phyloP scores from a whole-genome alignment of 2,113 vertebrate genomes.

The Pedionomus torquatus region DNA sequence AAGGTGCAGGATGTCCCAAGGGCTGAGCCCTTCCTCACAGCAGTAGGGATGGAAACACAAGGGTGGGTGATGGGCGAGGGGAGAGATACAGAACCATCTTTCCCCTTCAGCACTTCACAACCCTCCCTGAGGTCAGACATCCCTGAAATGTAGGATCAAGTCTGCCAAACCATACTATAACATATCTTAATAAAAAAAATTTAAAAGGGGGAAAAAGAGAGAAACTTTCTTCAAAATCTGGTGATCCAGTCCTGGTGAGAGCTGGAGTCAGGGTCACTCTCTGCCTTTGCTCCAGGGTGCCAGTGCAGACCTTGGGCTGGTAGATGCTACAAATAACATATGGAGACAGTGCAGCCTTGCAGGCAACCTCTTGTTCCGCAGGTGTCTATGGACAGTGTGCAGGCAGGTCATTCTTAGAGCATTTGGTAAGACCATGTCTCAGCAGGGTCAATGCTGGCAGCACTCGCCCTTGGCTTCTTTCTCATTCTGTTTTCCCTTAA shows the following conservation, averaged over 20 bases:
- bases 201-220: fast-evolving
- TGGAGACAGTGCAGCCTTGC: fast-evolving
- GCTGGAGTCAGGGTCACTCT: neutral
- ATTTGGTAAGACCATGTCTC: neutral
- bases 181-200: neutral
- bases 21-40: fast-evolving
- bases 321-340: neutral
- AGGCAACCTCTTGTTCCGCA: neutral
- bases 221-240: neutral
- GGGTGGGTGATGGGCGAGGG: neutral
- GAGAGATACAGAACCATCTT: fast-evolving
- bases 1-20: neutral
- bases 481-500: neutral
- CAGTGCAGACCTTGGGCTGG: fast-evolving
- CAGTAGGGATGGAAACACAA: neutral
- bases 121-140: neutral
- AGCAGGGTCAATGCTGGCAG: neutral
- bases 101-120: neutral
- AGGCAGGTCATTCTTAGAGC: neutral
- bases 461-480: neutral
- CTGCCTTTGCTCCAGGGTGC: fast-evolving
- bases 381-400: neutral
- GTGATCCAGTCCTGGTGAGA: neutral
- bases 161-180: neutral
- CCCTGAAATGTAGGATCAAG: neutral